phyloP scores from a whole-genome alignment of 2,113 vertebrate genomes.

The Larimichthys crocea region DNA sequence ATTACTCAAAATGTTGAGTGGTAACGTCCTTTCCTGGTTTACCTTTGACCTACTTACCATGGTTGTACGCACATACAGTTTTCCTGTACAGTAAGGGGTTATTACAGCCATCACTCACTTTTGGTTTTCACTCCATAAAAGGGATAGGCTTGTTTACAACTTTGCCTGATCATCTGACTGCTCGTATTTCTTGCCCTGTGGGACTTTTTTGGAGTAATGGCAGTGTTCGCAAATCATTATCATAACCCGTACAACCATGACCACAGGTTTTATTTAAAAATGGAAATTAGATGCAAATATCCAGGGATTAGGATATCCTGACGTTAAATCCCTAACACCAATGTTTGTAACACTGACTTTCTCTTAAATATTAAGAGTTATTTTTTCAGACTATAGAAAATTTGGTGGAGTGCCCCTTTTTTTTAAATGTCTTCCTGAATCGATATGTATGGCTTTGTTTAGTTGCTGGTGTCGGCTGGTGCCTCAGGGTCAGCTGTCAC shows the following conservation, averaged over 20 bases:
- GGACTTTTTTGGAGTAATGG: too few relatives aligned
- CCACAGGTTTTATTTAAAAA: too few relatives aligned
- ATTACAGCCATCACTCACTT: background rate
- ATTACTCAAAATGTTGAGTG: background rate
- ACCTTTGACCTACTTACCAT: background rate
- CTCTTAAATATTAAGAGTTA: too few relatives aligned
- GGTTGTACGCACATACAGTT: background rate
- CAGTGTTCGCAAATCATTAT: too few relatives aligned
- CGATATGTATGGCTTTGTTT: constrained; percentile 6
- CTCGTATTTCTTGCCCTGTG: too few relatives aligned
- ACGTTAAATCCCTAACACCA: too few relatives aligned
- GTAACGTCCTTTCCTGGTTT: background rate
- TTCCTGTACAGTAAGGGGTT: background rate
- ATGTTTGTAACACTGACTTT: too few relatives aligned
- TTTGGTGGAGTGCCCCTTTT: background rate
- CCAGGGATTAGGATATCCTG: too few relatives aligned
- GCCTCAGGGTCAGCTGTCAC: constrained; percentile 23
- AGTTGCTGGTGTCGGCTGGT: background rate
- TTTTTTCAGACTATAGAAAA: too few relatives aligned
- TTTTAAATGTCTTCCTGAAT: background rate
- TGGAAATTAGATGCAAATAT: too few relatives aligned
- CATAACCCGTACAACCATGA: too few relatives aligned
- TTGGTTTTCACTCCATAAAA: background rate
- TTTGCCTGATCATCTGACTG: background rate
- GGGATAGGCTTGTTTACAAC: background rate